Evolutionary conservation across 2,888 invertebrate species (phyloP).

Genomic region (Drosophila leonis): DNA sequence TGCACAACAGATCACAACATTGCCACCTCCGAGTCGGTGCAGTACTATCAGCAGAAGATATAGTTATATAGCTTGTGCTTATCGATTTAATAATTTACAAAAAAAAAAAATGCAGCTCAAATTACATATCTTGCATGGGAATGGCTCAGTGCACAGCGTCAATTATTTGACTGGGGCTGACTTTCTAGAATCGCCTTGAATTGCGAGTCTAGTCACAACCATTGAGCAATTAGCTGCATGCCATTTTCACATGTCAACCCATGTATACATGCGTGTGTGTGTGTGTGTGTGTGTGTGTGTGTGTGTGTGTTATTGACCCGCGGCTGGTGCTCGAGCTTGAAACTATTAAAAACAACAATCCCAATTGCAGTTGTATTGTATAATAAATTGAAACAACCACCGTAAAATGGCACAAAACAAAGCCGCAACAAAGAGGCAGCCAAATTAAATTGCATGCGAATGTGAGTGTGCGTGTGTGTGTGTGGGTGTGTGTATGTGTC

Average conservation of each 20-base stretch:
- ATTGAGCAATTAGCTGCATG: conserved; percentile 76
- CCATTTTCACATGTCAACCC: conserved; percentile 71
- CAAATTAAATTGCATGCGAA: conserved; percentile 74
- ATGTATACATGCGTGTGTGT: conserved; percentile 3
- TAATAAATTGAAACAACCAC: conserved; percentile 79
- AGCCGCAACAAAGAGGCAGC: conserved; percentile 73
- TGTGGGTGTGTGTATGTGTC: conserved; percentile 21
- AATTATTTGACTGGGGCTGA: conserved; percentile 35
- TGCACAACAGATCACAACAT: conserved; percentile 33
- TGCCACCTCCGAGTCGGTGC: conserved; percentile 50
- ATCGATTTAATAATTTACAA: conserved; percentile 17
- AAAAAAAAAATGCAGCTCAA: conserved; percentile 21
- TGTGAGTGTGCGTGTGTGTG: conserved; percentile 5
- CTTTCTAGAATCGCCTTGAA: conserved; percentile 15
- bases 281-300: conserved; percentile 21
- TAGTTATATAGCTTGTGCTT: conserved; percentile 14
- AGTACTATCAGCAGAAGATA: conserved; percentile 36
- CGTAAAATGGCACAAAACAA: conserved; percentile 71
- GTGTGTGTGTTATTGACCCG: conserved; percentile 43
- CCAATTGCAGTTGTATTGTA: conserved; percentile 53
- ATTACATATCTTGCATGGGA: conserved; percentile 21
- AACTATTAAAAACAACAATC: conserved; percentile 64
- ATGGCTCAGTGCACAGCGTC: conserved; percentile 2
- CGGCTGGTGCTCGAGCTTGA: conserved; percentile 35
- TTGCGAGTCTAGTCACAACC: conserved; percentile 44